phyloP scores from a whole-genome alignment of 2,113 vertebrate genomes.

The Cyanocitta stelleri region DNA sequence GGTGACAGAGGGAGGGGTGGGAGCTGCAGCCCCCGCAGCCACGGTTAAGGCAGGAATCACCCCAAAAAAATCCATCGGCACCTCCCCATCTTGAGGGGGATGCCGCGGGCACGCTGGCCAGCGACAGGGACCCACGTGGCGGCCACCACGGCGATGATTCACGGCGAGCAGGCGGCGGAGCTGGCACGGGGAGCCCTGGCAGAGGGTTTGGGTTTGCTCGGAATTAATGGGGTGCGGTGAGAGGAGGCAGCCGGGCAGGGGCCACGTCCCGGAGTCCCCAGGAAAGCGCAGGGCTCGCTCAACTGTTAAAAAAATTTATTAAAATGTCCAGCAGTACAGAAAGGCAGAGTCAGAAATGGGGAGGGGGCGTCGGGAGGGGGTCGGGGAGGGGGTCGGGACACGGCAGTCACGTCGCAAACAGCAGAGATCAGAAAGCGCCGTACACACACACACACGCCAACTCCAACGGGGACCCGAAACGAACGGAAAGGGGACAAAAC shows the following conservation, averaged over 20 bases:
- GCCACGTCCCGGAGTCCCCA: accelerated
- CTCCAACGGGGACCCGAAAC: no score
- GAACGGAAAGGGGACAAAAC: no score
- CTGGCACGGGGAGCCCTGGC: not conserved
- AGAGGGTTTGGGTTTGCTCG: not conserved
- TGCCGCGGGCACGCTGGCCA: not conserved
- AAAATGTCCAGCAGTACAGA: conserved; percentile 78
- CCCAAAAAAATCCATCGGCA: not conserved
- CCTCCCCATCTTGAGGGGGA: not conserved
- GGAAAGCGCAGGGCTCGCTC: not conserved
- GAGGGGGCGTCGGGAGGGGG: no score
- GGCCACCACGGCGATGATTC: not conserved
- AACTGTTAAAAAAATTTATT: conserved; percentile 82
- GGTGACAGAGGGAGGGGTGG: not conserved
- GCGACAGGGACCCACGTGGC: not conserved
- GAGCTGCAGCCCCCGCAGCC: no score
- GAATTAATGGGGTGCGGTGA: not conserved
- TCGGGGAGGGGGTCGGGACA: no score
- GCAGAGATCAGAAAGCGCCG: no score
- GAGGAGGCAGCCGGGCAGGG: not conserved
- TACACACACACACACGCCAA: no score
- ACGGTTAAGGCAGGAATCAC: not conserved
- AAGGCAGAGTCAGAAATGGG: conserved; percentile 55
- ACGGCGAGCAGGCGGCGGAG: not conserved
- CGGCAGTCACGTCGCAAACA: no score